Conservation (phyloP, 2,888 invertebrate species). For the Philereme vetulata region DNA sequence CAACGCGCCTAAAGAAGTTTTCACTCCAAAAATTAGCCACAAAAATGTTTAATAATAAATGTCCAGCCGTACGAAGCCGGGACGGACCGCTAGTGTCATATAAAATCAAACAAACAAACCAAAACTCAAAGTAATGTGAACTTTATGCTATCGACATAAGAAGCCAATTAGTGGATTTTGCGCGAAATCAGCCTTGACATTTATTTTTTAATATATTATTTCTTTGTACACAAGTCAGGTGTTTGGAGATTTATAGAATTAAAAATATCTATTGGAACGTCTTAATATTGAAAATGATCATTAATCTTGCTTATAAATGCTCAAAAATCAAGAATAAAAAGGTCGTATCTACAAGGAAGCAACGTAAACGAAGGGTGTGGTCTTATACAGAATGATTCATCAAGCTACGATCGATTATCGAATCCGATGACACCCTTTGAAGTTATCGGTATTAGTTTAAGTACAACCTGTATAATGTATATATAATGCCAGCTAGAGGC, state of each 20-base stretch:
- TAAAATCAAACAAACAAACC: conserved; percentile 14
- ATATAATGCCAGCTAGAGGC: no score
- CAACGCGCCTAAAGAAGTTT: no score
- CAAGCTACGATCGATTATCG: no score
- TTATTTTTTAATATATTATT: conserved; percentile 25
- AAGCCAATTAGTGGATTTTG: conserved; percentile 7
- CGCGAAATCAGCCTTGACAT: conserved; percentile 31
- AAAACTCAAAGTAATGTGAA: conserved; percentile 11
- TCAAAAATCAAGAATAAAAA: neutral
- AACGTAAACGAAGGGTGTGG: no score
- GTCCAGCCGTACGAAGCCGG: no score
- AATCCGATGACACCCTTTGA: no score
- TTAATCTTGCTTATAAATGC: conserved; percentile 8
- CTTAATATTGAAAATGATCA: conserved; percentile 7
- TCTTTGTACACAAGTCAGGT: conserved; percentile 29
- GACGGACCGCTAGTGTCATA: no score
- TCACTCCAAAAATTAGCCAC: no score
- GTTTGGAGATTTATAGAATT: conserved; percentile 20
- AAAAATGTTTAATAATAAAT: no score
- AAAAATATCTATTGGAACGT: conserved; percentile 1
- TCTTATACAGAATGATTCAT: no score
- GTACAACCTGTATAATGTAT: no score
- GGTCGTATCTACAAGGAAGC: conserved; percentile 6
- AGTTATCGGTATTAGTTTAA: no score
- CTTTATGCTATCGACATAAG: conserved; percentile 19